Evolutionary conservation across 2,797 vertebrate genomes (phyloP).

Genomic region (Rhodeus uyekii): DNA sequence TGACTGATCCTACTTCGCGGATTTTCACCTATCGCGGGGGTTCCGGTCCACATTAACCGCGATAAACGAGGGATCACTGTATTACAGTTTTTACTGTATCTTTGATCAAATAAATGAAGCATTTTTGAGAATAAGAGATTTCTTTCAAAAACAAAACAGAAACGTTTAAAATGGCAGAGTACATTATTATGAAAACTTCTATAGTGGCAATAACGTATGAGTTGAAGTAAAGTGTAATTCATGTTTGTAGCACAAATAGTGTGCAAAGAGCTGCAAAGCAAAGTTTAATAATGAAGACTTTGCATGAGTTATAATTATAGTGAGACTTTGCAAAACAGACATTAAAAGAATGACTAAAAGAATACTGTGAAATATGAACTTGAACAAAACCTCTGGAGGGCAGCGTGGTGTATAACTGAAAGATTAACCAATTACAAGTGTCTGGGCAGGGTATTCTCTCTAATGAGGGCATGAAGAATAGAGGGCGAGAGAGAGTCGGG

Average conservation of each 20-base stretch:
- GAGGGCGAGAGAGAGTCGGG: slow-evolving; percentile 29
- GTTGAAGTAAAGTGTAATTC: neutral
- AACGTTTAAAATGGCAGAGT: neutral
- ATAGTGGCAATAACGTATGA: neutral
- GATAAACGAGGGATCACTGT: no score
- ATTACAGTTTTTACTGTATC: neutral
- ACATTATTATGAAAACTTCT: neutral
- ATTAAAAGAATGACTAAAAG: neutral
- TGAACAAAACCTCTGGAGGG: neutral
- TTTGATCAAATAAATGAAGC: neutral
- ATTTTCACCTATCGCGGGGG: no score
- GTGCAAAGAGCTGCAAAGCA: neutral
- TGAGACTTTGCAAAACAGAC: neutral
- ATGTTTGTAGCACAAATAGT: neutral
- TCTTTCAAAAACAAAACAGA: neutral
- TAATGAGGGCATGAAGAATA: slow-evolving; percentile 33
- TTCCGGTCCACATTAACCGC: no score
- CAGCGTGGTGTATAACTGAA: slow-evolving; percentile 1
- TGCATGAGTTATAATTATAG: neutral
- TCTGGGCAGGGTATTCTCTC: neutral
- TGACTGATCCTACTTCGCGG: no score
- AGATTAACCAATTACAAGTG: slow-evolving; percentile 43
- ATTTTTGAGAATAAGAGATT: neutral
- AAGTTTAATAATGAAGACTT: neutral
- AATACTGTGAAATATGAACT: slow-evolving; percentile 11